Evolutionary conservation across 2,797 vertebrate species (phyloP).

Genomic region (Sebastes hubbsi): DNA sequence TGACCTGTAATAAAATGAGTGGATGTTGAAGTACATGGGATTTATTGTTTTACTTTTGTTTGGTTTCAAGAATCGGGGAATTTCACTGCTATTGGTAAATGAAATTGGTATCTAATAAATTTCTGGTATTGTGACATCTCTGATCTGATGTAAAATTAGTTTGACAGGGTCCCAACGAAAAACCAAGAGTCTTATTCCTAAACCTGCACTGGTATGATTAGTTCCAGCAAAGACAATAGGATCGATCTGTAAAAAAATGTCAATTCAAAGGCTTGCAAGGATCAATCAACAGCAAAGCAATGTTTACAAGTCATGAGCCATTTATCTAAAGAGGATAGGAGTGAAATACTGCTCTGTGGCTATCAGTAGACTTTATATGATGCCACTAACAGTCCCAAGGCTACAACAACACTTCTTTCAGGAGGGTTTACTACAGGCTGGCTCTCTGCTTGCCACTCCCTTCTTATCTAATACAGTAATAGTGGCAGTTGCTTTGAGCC

Average conservation of each 20-base stretch:
- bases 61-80: too few relatives aligned
- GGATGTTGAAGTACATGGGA: too few relatives aligned
- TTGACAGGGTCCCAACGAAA: neutral
- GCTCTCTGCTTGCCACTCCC: slow-evolving; percentile 50
- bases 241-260: neutral
- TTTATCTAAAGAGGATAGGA: neutral
- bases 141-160: neutral
- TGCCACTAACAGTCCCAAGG: neutral
- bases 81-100: too few relatives aligned
- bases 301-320: neutral
- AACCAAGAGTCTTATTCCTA: too few relatives aligned
- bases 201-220: neutral
- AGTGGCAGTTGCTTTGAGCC: slow-evolving; percentile 64
- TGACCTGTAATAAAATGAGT: too few relatives aligned
- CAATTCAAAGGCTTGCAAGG: neutral
- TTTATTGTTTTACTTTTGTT: too few relatives aligned
- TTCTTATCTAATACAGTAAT: slow-evolving; percentile 60
- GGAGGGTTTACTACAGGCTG: slow-evolving; percentile 27
- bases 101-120: too few relatives aligned
- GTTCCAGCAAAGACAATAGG: neutral
- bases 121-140: too few relatives aligned
- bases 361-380: slow-evolving; percentile 3
- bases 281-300: slow-evolving; percentile 2
- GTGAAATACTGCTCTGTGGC: neutral
- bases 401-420: slow-evolving; percentile 30